Conservation (phyloP, 2,113 vertebrate genomes). For the Ciconia stormi region DNA sequence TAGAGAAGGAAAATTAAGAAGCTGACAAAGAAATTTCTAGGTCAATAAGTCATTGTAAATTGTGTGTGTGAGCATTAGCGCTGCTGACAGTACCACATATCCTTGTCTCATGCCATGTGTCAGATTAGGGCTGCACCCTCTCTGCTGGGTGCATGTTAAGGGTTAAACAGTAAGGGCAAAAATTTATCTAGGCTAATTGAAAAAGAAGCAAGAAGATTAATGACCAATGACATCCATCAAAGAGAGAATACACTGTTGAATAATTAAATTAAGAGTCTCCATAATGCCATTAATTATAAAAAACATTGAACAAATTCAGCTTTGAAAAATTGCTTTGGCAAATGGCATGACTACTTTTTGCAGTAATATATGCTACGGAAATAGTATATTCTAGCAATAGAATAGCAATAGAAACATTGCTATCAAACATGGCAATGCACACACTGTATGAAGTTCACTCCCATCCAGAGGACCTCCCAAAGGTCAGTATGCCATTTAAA, state of each 20-base stretch:
- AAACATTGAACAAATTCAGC: neutral
- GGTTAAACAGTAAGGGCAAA: constrained; percentile 3
- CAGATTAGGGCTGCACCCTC: neutral
- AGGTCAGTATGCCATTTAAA: neutral
- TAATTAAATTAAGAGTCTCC: constrained; percentile 12
- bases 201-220: constrained; percentile 16
- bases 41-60: neutral
- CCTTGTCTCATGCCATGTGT: neutral
- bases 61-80: neutral
- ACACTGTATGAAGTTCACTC: neutral
- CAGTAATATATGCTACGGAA: neutral
- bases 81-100: neutral
- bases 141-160: neutral
- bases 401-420: neutral
- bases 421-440: neutral
- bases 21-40: neutral
- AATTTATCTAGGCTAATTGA: neutral
- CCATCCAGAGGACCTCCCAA: neutral
- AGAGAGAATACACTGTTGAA: constrained; percentile 9
- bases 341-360: neutral
- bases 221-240: constrained; percentile 22
- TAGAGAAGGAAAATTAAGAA: neutral
- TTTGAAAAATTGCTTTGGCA: constrained; percentile 16
- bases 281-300: constrained; percentile 23
- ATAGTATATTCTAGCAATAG: neutral